Base-by-base conservation (phyloP, 1,140 invertebrate genomes). In the Monomorium pharaonis region DNA sequence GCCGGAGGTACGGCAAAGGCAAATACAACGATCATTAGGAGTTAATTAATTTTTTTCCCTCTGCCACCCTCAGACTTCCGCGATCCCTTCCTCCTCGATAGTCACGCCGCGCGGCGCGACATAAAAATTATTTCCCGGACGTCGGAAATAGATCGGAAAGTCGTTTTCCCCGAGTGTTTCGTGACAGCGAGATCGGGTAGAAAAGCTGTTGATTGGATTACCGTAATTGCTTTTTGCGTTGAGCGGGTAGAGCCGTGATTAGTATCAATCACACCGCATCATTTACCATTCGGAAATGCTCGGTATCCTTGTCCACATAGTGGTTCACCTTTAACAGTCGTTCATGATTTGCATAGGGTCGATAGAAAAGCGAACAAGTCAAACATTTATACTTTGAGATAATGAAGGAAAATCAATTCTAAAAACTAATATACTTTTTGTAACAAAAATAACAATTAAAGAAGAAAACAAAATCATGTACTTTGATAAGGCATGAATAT, bases 11-110 rank as follows among this genome's bases (percentile, higher is more conserved):
- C 51, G n/a, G 42, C 42, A 24, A 60, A 83, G 51, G 49, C 78
- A 83, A 72, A 83, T 74, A 58, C 65, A 65, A 81, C 33, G 78
- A 83, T 83, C 67, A 83, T 83, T 83, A 72, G 27, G 51, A 83
- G 78, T 83, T 83, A 83, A 83, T 83, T 85, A 76, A 69, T 85
- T 78, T 63, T 42, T 87, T 63, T 84, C 21, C 37, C 47, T 72
- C 44, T 75, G 62, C 44, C 78, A 58, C 67, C 33, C 44, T 65
- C 69, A 49, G 14, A 56, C 62, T 84, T 21, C 21, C 44, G 30
- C 27, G 33, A 47, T 47, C 14, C 37, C 51, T 85, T 85, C 69
- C 74, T 67, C 62, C 24, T 60, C 47, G 37, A 63, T 84, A 65
- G 72, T 78, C 85, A 47, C 67, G 18, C 18, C 33, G 14, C 5